Conservation (phyloP, 2,113 vertebrate species). For the Polypterus bichir region DNA sequence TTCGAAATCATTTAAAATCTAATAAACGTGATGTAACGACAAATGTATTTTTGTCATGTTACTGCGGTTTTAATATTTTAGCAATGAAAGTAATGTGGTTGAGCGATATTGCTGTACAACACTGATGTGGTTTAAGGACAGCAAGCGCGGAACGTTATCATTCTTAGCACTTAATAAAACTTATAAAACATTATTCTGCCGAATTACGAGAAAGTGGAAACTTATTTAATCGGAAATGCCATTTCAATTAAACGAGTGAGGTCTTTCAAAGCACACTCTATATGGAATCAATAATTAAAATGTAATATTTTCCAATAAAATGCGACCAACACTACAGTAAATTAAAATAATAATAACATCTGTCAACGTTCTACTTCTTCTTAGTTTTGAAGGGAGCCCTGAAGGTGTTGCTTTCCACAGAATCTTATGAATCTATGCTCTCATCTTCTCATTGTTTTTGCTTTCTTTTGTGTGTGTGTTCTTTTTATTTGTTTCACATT, state of each 20-base stretch:
- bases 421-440: too few relatives aligned
- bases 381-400: too few relatives aligned
- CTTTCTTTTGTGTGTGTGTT: too few relatives aligned
- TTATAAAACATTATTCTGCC: slow-evolving; percentile 2
- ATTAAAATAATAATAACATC: slow-evolving; percentile 9
- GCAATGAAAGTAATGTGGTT: slow-evolving; percentile 36
- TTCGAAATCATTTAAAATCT: slow-evolving; percentile 50
- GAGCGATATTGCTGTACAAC: slow-evolving; percentile 49
- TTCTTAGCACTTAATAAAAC: slow-evolving; percentile 1
- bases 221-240: background rate
- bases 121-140: slow-evolving; percentile 36
- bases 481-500: too few relatives aligned
- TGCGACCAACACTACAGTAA: background rate
- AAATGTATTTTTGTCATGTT: slow-evolving; percentile 30
- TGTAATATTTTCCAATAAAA: slow-evolving; percentile 35
- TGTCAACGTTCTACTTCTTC: slow-evolving; percentile 19
- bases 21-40: slow-evolving; percentile 34
- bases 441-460: too few relatives aligned
- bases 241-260: slow-evolving; percentile 6
- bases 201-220: background rate
- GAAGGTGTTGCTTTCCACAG: too few relatives aligned
- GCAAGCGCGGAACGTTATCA: slow-evolving; percentile 11
- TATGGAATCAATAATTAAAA: slow-evolving; percentile 43
- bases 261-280: background rate
- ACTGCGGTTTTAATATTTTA: slow-evolving; percentile 53